Evolutionary conservation across 2,888 invertebrate genomes (phyloP), one percentile per base, ranked within the genome.

Genomic region (Drosophila infuscata): DNA sequence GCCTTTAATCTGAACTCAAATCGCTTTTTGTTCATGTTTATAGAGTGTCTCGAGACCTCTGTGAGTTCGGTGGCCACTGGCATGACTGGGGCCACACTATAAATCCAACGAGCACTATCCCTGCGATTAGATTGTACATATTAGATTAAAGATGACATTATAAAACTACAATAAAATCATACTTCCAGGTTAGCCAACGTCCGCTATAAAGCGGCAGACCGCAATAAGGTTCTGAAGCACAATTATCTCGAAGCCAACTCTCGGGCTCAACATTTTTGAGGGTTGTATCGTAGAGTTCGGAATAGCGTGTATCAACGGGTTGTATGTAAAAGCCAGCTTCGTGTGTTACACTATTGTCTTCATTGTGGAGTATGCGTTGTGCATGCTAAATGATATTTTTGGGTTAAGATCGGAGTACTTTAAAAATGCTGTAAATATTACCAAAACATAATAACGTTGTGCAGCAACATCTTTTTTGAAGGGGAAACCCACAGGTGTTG

Each of bases 401-500:
- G n/a, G 12, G 9, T 48, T 20, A 2, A 9, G 3, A 11, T 5
- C 17, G 7, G 11, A 29, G 3, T 30, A 2, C 4, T 25, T 35
- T 35, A 0, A 1, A 48, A 4, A 36, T 64, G 91, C 87, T 32
- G 1, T 15, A 20, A 15, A 3, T 25, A 7, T 53, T 91, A 95
- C 95, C 86, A 94, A 87, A 9, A 94, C 92, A 56, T 94, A 93
- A 63, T 94, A 93, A 11, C 95, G 91, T 89, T 95, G 94, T 0
- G 94, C 92, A 7, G 93, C 91, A 0, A 92, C 88, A 54, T 94
- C 93, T 49, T 92, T 93, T 54, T 93, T 93, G 84, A 94, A 95
- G 0, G 95, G 95, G 79, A 95, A 95, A 4, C 95, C 95, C 2
- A 94, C 87, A 1, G 94, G 93, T 2, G 95, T 94, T 12, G 94